Conservation (phyloP, 1,140 invertebrate species). For the Berghia stephanieae region DNA sequence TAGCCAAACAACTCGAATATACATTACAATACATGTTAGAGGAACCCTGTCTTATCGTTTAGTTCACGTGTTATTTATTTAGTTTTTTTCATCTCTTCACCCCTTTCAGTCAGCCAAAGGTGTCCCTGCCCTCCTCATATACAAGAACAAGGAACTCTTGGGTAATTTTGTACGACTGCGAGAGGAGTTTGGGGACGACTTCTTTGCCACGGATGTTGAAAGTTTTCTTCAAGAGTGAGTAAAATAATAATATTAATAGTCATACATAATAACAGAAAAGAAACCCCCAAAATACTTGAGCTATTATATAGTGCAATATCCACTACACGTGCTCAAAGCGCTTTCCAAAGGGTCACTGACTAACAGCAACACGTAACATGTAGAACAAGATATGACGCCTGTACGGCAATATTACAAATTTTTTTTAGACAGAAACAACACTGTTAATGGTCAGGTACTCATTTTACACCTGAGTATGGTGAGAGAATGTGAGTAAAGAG, state of each 20-base stretch:
- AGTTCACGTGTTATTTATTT: background rate
- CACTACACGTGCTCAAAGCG: background rate
- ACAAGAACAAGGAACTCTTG: conserved; percentile 88
- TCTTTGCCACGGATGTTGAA: conserved; percentile 89
- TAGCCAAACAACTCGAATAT: background rate
- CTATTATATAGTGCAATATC: background rate
- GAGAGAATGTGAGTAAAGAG: no score
- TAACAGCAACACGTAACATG: no score
- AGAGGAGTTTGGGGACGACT: conserved; percentile 89
- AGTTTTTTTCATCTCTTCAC: background rate
- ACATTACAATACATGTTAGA: background rate
- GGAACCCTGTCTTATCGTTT: background rate
- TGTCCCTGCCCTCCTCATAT: conserved; percentile 90
- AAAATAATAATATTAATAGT: no score
- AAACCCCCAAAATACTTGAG: no score
- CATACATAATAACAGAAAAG: no score
- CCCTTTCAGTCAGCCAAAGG: conserved; percentile 77
- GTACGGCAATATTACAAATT: no score
- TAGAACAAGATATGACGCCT: no score
- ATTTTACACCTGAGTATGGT: no score
- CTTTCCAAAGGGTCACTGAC: background rate
- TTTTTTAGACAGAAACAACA: no score
- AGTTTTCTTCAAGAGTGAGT: conserved; percentile 83
- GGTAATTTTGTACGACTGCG: conserved; percentile 91
- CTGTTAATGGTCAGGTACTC: no score